Evolutionary conservation across 2,797 vertebrate species (phyloP), one percentile per base, ranked within the genome.

Genomic region (Microcaecilia unicolor): DNA sequence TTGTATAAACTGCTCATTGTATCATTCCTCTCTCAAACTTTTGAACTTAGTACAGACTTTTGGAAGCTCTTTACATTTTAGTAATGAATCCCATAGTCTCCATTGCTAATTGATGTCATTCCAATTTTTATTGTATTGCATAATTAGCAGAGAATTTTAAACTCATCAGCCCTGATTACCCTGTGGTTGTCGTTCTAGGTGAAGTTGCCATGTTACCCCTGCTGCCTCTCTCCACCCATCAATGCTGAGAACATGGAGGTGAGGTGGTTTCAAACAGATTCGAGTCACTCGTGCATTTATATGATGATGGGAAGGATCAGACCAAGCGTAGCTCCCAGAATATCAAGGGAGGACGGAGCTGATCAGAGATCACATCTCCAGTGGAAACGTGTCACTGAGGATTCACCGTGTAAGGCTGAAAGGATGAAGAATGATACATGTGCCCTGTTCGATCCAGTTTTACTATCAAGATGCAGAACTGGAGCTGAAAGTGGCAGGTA

Each of bases 401-500:
- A 31, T 70, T 6, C 38, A 14, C 3, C 11, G 5, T 1, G 30
- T 64, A 36, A 43, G 25, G 12, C 10, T 20, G 11, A 42, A 41
- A 1, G n/a, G 67, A 70, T 7, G 35, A 25, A 2, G 63, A 67
- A 2, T 35, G 53, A 18, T 67, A 64, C 39, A 21, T 28, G 1
- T 70, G 67, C 37, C 17, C 31, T 8, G 46, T 60, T 41, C 25
- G 31, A 11, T 29, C 33, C 11, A 5, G 25, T 4, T 16, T 3
- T n/a, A 7, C 33, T 40, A 35, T 2, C 34, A 17, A 7, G 41
- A 55, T 29, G 45, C 55, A 15, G 7, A 10, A 3, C 19, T 46
- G 25, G 22, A 10, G 10, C 48, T 69, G 27, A 5, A 16, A 13
- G 66, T 67, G 38, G 37, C 53, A 3, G 48, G 66, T 69, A 24